These are phyloP conservation scores for Sebastes wilsoni DNA, from an alignment of 2,797 vertebrate genomes.

Conservation along the genomic window DNA sequence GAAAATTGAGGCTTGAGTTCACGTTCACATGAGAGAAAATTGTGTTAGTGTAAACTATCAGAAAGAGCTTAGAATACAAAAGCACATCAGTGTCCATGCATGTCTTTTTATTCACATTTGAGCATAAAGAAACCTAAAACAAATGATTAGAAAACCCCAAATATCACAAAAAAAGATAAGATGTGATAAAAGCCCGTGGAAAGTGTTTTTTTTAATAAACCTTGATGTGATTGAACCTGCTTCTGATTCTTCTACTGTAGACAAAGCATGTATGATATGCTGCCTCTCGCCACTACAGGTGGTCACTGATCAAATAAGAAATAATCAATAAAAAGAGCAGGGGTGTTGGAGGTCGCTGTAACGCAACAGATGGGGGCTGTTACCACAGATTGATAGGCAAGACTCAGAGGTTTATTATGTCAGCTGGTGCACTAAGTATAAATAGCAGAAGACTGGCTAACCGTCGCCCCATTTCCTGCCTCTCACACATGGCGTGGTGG, in stretches of 20 bases:
- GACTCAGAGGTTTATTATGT: too few relatives aligned
- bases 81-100: not conserved
- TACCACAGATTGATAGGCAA: fast-evolving
- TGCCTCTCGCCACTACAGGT: not conserved
- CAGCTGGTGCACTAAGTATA: not conserved
- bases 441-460: not conserved
- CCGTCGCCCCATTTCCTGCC: not conserved
- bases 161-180: not conserved
- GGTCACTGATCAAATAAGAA: not conserved
- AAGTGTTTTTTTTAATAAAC: not conserved
- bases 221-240: not conserved
- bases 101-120: not conserved
- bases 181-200: not conserved
- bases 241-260: not conserved
- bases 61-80: not conserved
- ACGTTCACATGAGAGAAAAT: not conserved
- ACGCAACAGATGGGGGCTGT: fast-evolving
- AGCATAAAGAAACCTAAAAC: not conserved
- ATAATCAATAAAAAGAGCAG: fast-evolving
- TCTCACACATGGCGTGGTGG: not conserved
- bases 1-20: not conserved
- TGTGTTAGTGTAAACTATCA: not conserved
- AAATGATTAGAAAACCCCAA: not conserved
- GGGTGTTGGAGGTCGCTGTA: too few relatives aligned
- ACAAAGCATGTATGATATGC: not conserved